A percentile compares a stretch with the other conserved stretches of the same genome.
Conservation (phyloP, 64 coral and sea anemone genomes). For the Catalaphyllia jardinei region DNA sequence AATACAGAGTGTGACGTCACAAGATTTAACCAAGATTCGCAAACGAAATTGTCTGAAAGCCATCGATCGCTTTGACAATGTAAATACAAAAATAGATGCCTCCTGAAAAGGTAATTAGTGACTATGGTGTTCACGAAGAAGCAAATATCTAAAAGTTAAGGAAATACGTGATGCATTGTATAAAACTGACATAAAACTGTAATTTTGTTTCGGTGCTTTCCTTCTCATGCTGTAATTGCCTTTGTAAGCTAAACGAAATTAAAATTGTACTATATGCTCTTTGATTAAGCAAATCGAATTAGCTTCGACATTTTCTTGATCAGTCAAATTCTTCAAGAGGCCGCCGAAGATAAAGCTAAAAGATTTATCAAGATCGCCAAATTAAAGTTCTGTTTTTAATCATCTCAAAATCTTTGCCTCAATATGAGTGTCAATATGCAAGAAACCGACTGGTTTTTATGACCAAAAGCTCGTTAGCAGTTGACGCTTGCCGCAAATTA, state of each 20-base stretch:
- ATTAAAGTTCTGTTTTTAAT: conserved; percentile 5
- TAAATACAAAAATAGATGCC: no score
- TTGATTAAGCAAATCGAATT: background rate
- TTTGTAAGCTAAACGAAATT: background rate
- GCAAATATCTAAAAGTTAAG: no score
- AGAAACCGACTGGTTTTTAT: background rate
- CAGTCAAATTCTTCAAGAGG: background rate
- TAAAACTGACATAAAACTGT: background rate
- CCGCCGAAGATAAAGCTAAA: background rate
- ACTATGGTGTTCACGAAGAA: no score
- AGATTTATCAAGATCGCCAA: background rate
- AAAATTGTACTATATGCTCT: background rate
- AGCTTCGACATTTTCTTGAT: background rate
- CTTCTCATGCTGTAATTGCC: background rate
- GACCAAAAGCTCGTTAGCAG: background rate
- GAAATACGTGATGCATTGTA: no score
- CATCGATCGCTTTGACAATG: no score
- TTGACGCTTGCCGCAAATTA: conserved; percentile 16
- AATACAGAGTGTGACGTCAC: background rate
- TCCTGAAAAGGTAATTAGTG: no score
- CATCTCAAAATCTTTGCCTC: background rate
- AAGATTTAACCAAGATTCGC: background rate
- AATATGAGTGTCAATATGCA: background rate
- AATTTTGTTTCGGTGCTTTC: background rate
- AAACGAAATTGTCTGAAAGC: no score